Base-by-base conservation (phyloP, 2,888 invertebrate genomes). In the Zele albiditarsus region DNA sequence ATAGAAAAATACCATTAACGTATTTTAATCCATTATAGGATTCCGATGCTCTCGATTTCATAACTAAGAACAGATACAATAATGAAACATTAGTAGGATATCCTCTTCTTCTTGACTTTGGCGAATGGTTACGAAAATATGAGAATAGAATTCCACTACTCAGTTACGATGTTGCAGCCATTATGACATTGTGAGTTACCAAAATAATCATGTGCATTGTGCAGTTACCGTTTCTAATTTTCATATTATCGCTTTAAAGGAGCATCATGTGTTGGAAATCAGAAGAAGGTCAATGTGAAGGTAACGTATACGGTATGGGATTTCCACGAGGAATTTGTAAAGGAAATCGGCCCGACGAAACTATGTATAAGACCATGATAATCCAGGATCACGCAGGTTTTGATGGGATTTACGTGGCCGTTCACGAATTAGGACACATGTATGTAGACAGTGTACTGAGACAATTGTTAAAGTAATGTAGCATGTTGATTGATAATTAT, bases 351-450 rank as follows among this genome's bases (percentile, higher is more conserved):
- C n/a, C 38, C 6, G 16, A 4, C 6, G 6, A 25, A 2, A 65
- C 25, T 16, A 67, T 42, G 63, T 8, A 31, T 0, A 72, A 74
- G 23, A 74, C 74, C 14, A 60, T 65, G 4, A 62, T 79, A 0
- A 49, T 80, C 31, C 71, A 65, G 25, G 80, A 80, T 63, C 33
- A 42, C 3, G 79, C 73, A 53, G 78, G 65, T 60, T 80, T 71
- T 69, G 75, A 77, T 14, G 80, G 76, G 20, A 70, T 78, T 57
- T 70, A 76, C 31, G 75, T 77, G 0, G 77, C 79, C 23, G 74
- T 78, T 14, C 80, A 80, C 60, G 80, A 80, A 70, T 68, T 80
- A n/a, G 80, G 77, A n/a, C 80, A 80, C 28, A 73, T 75, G 80
- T 80, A 69, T 69, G 79, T 79, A 60, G 14, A 28, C 14, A 62